A percentile compares a stretch with the other conserved stretches of the same genome.
These are phyloP conservation scores for Hyla sarda DNA, from an alignment of 2,113 vertebrate genomes.

Conservation along the genomic window DNA sequence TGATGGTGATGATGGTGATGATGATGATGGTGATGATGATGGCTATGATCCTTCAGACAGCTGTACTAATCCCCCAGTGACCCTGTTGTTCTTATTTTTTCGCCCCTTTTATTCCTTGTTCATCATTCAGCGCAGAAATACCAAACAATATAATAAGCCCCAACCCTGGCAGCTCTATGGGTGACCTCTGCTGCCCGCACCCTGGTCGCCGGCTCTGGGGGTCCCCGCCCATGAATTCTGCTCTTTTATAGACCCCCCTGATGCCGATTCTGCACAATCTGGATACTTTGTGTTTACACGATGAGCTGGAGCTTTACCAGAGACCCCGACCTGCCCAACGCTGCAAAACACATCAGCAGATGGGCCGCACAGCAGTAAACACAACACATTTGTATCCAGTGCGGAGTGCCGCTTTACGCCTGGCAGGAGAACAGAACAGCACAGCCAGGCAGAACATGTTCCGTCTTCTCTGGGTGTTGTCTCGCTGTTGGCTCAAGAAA, in stretches of 20 bases:
- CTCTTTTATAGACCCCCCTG: background rate
- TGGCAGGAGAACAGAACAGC: background rate
- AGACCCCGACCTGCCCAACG: slow-evolving; percentile 14
- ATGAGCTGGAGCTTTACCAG: background rate
- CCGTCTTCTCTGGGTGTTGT: slow-evolving; percentile 36
- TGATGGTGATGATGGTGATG: too few species aligned
- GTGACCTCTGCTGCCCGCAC: background rate
- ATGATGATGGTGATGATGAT: too few species aligned
- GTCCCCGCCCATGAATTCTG: background rate
- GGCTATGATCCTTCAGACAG: background rate
- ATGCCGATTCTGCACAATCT: background rate
- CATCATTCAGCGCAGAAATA: background rate
- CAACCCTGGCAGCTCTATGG: background rate
- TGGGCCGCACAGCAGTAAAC: slow-evolving; percentile 34
- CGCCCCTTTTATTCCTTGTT: background rate
- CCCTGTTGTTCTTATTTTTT: background rate
- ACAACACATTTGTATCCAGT: slow-evolving; percentile 23
- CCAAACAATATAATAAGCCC: background rate
- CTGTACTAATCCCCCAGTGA: background rate
- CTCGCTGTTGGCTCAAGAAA: slow-evolving; percentile 13
- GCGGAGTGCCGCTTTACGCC: slow-evolving; percentile 30
- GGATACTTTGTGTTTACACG: slow-evolving; percentile 13
- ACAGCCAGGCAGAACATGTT: slow-evolving; percentile 20
- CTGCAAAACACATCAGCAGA: slow-evolving; percentile 30
- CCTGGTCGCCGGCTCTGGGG: background rate